Evolutionary conservation across 2,113 vertebrate genomes (phyloP).

Genomic region (Odontesthes bonariensis): DNA sequence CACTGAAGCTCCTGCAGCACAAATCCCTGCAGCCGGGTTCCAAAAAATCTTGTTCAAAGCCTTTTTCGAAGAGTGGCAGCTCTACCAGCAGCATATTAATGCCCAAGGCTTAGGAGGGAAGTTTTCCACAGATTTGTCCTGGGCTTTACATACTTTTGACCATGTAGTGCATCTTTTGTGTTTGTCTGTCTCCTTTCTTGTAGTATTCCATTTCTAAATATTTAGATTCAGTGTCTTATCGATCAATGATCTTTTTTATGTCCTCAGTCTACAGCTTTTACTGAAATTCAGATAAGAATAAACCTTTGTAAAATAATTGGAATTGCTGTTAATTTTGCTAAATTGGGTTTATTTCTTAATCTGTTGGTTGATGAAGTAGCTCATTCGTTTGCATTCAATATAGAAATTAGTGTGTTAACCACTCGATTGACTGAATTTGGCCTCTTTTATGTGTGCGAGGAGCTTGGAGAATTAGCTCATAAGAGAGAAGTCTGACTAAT

Average conservation of each 20-base stretch:
- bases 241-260: too few relatives aligned
- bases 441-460: not conserved
- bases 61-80: conserved; percentile 16
- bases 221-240: too few relatives aligned
- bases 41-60: conserved; percentile 28
- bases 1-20: conserved; percentile 39
- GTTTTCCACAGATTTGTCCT: not conserved
- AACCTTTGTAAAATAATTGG: not conserved
- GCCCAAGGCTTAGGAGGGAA: not conserved
- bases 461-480: not conserved
- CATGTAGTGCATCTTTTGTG: not conserved
- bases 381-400: not conserved
- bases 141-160: not conserved
- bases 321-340: not conserved
- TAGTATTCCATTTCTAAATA: not conserved
- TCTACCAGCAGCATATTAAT: conserved; percentile 21
- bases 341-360: not conserved
- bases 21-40: conserved; percentile 40
- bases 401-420: not conserved
- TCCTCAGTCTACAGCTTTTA: not conserved
- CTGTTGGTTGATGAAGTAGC: not conserved
- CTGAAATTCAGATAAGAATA: not conserved
- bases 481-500: conserved; percentile 14
- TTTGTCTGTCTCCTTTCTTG: not conserved
- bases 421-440: not conserved